phyloP scores from a whole-genome alignment of 2,888 invertebrate genomes.

The Acrobeloides nanus region DNA sequence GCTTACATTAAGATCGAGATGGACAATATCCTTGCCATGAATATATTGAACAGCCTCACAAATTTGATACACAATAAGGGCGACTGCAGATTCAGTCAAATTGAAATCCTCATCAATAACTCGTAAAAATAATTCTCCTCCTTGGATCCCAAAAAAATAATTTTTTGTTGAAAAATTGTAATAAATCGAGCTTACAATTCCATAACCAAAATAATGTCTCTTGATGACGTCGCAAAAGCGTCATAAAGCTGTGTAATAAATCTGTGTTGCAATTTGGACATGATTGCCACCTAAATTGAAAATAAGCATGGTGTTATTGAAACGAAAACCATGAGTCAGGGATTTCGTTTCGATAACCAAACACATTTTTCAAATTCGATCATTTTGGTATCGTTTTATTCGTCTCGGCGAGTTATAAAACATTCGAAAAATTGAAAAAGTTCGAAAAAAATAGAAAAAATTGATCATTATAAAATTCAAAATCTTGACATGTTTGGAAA shows the following conservation, averaged over 20 bases:
- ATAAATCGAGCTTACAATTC: slow-evolving; percentile 86
- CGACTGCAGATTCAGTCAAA: slow-evolving; percentile 84
- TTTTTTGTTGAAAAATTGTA: not conserved
- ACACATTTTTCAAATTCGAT: too few relatives aligned
- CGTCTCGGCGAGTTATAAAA: too few relatives aligned
- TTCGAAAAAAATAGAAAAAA: too few relatives aligned
- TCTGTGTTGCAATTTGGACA: slow-evolving; percentile 87
- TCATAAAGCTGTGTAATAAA: slow-evolving; percentile 92
- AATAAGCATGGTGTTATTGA: too few relatives aligned
- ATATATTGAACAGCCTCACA: slow-evolving; percentile 95
- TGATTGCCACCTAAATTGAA: slow-evolving; percentile 71
- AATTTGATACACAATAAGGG: slow-evolving; percentile 93
- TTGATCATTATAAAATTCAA: too few relatives aligned
- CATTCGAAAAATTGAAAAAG: too few relatives aligned
- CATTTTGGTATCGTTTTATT: too few relatives aligned
- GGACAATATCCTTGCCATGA: slow-evolving; percentile 85
- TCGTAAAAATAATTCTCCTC: slow-evolving; percentile 94
- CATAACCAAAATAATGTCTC: slow-evolving; percentile 87
- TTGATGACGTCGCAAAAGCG: slow-evolving; percentile 76
- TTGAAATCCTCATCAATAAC: slow-evolving; percentile 97
- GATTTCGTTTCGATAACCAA: too few relatives aligned
- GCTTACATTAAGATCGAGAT: slow-evolving; percentile 92
- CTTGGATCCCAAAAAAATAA: too few relatives aligned
- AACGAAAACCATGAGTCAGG: too few relatives aligned
- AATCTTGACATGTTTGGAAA: too few relatives aligned